Conservation (phyloP, 92 coral and sea anemone genomes). For the Bergia puertoricense region DNA sequence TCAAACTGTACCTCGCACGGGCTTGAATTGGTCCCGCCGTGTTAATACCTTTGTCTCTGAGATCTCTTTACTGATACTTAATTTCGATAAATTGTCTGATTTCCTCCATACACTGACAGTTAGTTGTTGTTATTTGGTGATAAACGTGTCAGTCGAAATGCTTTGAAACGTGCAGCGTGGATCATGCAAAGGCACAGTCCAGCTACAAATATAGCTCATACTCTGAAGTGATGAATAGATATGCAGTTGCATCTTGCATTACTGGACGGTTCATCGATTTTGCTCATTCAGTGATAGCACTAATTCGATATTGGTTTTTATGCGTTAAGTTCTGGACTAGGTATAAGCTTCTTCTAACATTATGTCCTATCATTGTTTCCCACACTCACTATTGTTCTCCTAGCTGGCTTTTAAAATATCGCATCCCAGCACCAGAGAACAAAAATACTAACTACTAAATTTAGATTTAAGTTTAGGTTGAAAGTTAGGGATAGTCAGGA, state of each 20-base stretch:
- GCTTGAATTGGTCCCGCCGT: slow-evolving; percentile 12
- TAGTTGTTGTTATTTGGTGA: slow-evolving; percentile 4
- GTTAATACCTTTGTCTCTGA: slow-evolving; percentile 34
- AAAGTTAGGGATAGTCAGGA: neutral
- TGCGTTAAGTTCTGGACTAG: no score
- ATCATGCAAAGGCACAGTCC: slow-evolving; percentile 22
- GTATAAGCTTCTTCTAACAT: no score
- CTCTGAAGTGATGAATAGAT: neutral
- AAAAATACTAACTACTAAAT: neutral
- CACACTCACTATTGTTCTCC: no score
- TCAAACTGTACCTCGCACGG: neutral
- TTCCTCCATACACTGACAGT: slow-evolving; percentile 25
- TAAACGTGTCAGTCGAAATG: slow-evolving; percentile 10
- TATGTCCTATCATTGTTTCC: no score
- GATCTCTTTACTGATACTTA: slow-evolving; percentile 35
- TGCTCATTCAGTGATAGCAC: no score
- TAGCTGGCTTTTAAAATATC: no score
- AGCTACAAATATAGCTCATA: neutral
- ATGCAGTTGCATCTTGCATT: neutral
- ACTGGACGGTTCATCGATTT: neutral
- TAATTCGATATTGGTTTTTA: no score
- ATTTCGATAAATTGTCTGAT: slow-evolving; percentile 33
- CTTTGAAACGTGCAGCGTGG: neutral
- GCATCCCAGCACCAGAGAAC: neutral
- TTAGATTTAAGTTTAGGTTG: neutral